Percentiles rank a stretch among this genome's conserved stretches.
These are phyloP conservation scores for Pungitius pungitius DNA, from an alignment of 2,113 vertebrate species.

Conservation along the genomic window DNA sequence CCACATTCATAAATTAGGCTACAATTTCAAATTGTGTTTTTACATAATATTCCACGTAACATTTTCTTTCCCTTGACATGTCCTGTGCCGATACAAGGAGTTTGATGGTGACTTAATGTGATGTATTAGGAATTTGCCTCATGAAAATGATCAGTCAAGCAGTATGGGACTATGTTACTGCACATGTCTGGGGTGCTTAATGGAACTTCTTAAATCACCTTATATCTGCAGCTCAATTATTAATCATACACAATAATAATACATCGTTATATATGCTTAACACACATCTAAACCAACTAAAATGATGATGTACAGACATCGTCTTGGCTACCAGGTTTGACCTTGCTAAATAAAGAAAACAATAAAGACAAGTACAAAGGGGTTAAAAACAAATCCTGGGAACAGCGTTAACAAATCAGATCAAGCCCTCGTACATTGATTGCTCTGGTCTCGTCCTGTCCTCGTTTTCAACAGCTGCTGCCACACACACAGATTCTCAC, in stretches of 20 bases:
- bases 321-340: background rate
- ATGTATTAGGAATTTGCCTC: background rate
- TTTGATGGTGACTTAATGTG: background rate
- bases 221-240: background rate
- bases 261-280: background rate
- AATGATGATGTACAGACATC: background rate
- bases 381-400: slow-evolving; percentile 14
- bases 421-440: slow-evolving; percentile 80
- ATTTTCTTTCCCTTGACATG: background rate
- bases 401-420: slow-evolving; percentile 72
- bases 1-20: background rate
- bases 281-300: background rate
- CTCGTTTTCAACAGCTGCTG: slow-evolving; percentile 75
- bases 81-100: background rate
- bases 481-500: slow-evolving; percentile 49
- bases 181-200: background rate
- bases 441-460: slow-evolving; percentile 81
- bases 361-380: slow-evolving; percentile 9
- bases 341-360: background rate
- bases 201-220: background rate
- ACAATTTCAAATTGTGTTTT: background rate
- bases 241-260: background rate
- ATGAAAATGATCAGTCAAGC: background rate
- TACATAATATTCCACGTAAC: background rate
- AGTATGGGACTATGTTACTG: background rate